Evolutionary conservation across 2,113 vertebrate species (phyloP).

Genomic region (Gasterosteus nipponicus): DNA sequence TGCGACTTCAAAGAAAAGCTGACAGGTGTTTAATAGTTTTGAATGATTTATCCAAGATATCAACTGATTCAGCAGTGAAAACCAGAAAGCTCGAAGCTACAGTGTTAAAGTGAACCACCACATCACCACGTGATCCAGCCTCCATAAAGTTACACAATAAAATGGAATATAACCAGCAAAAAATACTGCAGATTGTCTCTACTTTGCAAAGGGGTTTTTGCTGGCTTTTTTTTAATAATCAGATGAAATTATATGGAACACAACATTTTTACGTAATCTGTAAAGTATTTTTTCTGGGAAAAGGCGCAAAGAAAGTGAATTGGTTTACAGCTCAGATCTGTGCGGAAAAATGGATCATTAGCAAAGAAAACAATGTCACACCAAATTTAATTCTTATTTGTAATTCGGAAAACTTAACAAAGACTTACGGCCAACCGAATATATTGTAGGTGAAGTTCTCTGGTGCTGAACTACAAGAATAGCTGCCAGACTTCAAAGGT

Average conservation of each 20-base stretch:
- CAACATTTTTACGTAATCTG: not conserved
- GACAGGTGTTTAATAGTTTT: too few relatives aligned
- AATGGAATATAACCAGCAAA: not conserved
- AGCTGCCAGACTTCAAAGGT: conserved; percentile 45
- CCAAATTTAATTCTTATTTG: not conserved
- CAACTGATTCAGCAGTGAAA: too few relatives aligned
- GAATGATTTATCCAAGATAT: too few relatives aligned
- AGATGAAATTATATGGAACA: not conserved
- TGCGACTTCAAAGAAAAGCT: too few relatives aligned
- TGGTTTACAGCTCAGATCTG: not conserved
- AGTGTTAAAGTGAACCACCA: too few relatives aligned
- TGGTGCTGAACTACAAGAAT: conserved; percentile 9
- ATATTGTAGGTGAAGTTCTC: not conserved
- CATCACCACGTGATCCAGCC: not conserved
- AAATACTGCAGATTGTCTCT: not conserved
- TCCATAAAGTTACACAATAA: not conserved
- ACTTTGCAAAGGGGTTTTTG: not conserved
- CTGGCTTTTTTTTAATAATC: not conserved
- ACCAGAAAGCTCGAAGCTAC: too few relatives aligned
- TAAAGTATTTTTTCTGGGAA: not conserved
- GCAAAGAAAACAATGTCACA: not conserved
- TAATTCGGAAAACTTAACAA: not conserved
- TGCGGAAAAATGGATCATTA: not conserved
- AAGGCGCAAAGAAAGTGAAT: not conserved
- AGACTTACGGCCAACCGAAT: not conserved